Percentiles rank a stretch among this genome's conserved stretches.
Evolutionary conservation across 2,797 vertebrate species (phyloP).

Genomic region (Bradypodion pumilum): DNA sequence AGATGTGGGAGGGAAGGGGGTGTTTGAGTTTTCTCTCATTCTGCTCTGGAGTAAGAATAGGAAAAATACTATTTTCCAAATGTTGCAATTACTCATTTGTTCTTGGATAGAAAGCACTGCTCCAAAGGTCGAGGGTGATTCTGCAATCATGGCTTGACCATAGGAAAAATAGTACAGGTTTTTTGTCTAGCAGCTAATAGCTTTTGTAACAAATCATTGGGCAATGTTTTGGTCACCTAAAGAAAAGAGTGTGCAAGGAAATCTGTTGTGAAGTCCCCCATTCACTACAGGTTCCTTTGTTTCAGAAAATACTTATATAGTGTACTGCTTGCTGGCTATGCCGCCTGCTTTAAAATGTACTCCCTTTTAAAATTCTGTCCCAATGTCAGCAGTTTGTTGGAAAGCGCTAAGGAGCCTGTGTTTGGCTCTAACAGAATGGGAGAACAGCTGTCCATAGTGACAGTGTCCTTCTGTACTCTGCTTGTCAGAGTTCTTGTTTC

Average conservation of each 20-base stretch:
- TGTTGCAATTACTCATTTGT: not conserved
- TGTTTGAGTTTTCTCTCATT: not conserved
- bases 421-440: constrained; percentile 8
- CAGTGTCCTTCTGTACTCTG: not conserved
- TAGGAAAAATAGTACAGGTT: not conserved
- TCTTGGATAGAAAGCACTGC: not conserved
- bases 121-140: not conserved
- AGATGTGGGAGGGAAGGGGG: not conserved
- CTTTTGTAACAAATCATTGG: constrained; percentile 1
- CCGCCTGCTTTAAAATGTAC: not conserved
- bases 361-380: not conserved
- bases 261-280: not conserved
- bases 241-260: not conserved
- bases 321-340: not conserved
- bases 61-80: not conserved
- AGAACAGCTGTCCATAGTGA: constrained; percentile 22
- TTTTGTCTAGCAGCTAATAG: not conserved
- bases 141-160: not conserved
- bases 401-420: not conserved
- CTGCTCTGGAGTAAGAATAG: not conserved
- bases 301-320: not conserved
- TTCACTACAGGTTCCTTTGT: not conserved
- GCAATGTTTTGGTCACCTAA: not conserved
- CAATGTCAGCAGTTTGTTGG: not conserved
- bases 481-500: constrained; percentile 15